Conservation (phyloP, 1,140 invertebrate genomes). For the Papilio polytes region DNA sequence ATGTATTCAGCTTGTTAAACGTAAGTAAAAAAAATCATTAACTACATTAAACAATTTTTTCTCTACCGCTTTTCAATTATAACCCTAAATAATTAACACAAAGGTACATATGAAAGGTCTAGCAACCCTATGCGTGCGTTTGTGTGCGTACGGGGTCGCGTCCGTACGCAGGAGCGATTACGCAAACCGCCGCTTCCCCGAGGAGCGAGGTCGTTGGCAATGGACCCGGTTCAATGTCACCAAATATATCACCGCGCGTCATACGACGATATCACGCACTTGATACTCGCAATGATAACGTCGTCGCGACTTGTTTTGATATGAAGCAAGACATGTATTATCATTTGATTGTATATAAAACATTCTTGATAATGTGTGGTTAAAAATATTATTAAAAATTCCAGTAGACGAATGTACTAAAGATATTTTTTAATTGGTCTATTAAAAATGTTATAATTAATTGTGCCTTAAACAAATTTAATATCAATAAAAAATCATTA, state of each 20-base stretch:
- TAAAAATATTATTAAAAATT: no score
- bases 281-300: conserved; percentile 59
- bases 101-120: conserved; percentile 34
- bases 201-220: conserved; percentile 83
- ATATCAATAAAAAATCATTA: no score
- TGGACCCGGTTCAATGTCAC: conserved; percentile 83
- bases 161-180: conserved; percentile 77
- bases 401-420: no score
- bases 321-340: neutral
- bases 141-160: conserved; percentile 60
- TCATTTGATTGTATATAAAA: neutral
- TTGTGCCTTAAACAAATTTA: no score
- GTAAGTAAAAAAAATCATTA: neutral
- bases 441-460: no score
- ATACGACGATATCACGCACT: conserved; percentile 49
- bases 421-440: no score
- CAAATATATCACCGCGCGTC: conserved; percentile 80
- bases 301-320: conserved; percentile 7
- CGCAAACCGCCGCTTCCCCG: conserved; percentile 78
- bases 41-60: neutral
- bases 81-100: conserved; percentile 15
- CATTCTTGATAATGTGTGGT: neutral
- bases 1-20: no score
- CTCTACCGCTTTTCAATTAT: conserved; percentile 16
- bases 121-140: conserved; percentile 38